Base-by-base conservation (phyloP, 2,797 vertebrate genomes). In the Girardinus metallicus region DNA sequence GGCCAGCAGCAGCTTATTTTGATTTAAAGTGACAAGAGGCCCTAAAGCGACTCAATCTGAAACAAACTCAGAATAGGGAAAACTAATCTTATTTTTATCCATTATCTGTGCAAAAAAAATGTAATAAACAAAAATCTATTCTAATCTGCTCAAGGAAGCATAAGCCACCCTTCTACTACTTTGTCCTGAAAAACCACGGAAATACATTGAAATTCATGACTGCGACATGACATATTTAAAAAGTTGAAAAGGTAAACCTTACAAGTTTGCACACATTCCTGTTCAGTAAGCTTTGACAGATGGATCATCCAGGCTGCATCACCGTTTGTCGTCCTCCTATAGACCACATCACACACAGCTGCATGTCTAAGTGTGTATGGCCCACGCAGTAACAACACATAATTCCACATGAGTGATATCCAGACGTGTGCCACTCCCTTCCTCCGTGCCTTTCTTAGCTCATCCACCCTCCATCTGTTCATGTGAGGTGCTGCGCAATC, bases 401-500 rank as follows among this genome's bases (percentile, higher is more conserved):
- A 93, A 93, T 89, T 91, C 92, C 87, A 94, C 91, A 91, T 89
- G 88, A 92, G 77, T 89, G 88, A 93, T 89, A 87, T 84, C 82
- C 90, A 80, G 86, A 85, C 83, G 87, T 75, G 89, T 89, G 91
- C 86, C 89, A 51, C 81, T 82, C 85, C 88, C 90, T 87, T 90
- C 87, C 86, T 87, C 85, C 79, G 79, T 86, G 83, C 85, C 84
- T 89, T 83, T 92, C 88, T 94, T 91, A 92, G 93, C 92, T 92
- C 89, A 89, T 87, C 92, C 87, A 68, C 77, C 78, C 81, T 21
- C 92, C 93, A 94, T 94, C 94, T 95, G 94, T 93, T 93, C 93
- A 80, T 83, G 77, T 77, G 47, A 78, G 82, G 82, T 84, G 74
- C 72, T 57, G 80, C 86, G 66, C 94, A 92, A 89, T 94, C 93